Conservation (phyloP, 2,888 invertebrate genomes). For the Coelopa pilipes region DNA sequence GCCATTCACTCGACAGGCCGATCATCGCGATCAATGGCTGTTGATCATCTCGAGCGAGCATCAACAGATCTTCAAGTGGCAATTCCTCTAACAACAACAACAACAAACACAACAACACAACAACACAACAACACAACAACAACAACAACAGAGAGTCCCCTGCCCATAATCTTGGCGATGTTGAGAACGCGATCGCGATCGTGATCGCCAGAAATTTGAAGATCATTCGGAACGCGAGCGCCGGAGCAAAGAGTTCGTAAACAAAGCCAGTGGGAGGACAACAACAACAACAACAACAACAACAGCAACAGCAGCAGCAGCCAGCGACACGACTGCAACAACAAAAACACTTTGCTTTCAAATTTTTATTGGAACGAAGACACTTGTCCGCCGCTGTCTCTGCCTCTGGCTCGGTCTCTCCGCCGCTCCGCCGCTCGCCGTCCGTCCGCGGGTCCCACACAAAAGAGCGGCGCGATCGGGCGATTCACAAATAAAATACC, state of each 20-base stretch:
- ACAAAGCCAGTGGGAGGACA: slow-evolving; percentile 27
- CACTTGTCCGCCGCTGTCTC: slow-evolving; percentile 18
- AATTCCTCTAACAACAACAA: slow-evolving; percentile 5
- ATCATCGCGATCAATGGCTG: slow-evolving; percentile 28
- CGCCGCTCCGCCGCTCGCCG: not conserved
- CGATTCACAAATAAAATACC: slow-evolving; percentile 23
- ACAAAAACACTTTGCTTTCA: slow-evolving; percentile 17
- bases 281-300: slow-evolving; percentile 9
- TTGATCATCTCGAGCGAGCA: slow-evolving; percentile 25
- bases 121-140: too few species aligned
- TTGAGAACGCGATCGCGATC: slow-evolving; percentile 9
- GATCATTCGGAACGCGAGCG: slow-evolving; percentile 2
- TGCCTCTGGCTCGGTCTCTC: not conserved
- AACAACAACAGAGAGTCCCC: slow-evolving; percentile 16
- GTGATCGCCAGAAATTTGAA: slow-evolving; percentile 22
- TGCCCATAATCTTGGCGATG: slow-evolving; percentile 11
- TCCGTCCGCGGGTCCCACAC: slow-evolving; percentile 6
- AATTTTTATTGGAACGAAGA: slow-evolving; percentile 8
- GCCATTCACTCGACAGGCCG: not conserved
- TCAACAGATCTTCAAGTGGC: slow-evolving; percentile 28
- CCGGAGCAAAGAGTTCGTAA: slow-evolving; percentile 3
- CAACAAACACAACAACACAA: slow-evolving; percentile 2
- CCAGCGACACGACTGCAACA: not conserved
- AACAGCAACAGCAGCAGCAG: not conserved
- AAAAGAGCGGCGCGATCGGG: slow-evolving; percentile 25